Conservation (phyloP, 2,888 invertebrate genomes). For the Dryocosmus kuriphilus region DNA sequence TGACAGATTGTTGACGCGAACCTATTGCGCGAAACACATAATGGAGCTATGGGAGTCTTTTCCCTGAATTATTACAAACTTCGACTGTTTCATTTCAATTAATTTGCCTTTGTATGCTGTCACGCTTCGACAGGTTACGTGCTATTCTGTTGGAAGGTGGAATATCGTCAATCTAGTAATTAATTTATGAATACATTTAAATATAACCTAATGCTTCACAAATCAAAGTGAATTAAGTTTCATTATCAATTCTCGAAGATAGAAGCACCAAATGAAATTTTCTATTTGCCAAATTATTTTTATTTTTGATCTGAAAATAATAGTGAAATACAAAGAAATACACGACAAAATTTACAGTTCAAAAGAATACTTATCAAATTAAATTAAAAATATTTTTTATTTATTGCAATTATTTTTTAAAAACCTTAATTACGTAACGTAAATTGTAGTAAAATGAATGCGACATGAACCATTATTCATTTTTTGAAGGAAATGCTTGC, state of each 20-base stretch:
- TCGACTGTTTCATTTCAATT: background rate
- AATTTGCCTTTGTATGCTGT: background rate
- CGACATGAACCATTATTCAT: too few species aligned
- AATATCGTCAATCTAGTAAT: background rate
- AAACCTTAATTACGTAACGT: too few species aligned
- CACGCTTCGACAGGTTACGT: background rate
- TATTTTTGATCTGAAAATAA: too few species aligned
- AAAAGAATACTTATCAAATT: too few species aligned
- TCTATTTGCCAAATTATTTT: too few species aligned
- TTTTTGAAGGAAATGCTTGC: too few species aligned
- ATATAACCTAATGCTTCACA: background rate
- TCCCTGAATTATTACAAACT: background rate
- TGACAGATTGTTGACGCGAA: background rate
- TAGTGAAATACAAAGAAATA: too few species aligned
- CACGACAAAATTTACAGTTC: too few species aligned
- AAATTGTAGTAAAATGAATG: too few species aligned
- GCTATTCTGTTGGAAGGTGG: background rate
- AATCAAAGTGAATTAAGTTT: background rate
- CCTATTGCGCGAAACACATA: background rate
- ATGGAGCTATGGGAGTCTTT: background rate
- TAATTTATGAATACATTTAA: background rate
- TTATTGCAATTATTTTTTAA: too few species aligned
- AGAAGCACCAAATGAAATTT: background rate
- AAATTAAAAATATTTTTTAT: too few species aligned
- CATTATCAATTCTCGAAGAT: background rate